Base-by-base conservation (phyloP, 2,113 vertebrate species). In the Zosterops japonicus region DNA sequence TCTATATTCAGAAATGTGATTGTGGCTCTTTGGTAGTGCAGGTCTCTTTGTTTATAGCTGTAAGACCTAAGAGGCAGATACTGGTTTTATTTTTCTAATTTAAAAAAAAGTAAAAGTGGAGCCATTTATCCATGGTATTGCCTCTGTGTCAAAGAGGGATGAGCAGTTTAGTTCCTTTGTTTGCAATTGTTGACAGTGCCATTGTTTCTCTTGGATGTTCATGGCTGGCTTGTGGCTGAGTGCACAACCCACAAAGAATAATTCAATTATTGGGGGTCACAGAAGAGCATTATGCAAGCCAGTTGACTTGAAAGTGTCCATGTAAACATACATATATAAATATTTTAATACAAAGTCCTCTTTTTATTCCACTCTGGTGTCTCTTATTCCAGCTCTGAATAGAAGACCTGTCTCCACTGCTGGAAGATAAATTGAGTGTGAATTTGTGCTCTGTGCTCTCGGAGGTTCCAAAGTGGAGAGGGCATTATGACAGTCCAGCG, bases 301-400 rank as follows among this genome's bases (percentile, higher is more conserved):
- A 42, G 6, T 64, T 63, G 44, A 18, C 56, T 88, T 92, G 21
- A 53, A 72, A 80, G 65, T 55, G 13, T 68, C 15, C 2, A 1
- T 11, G 6, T 42, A 19, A 11, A 15, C 1, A n/a, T 6, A 20
- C 1, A 4, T 7, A 18, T 6, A 23, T 8, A 67, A 59, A 23
- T 44, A 65, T 64, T 64, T 79, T 63, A 65, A 31, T 57, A 27
- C 33, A 5, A 50, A 33, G 1, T 61, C 41, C 10, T 68, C 13
- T 2, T 36, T 79, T 83, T 52, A 52, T 76, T 92, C 53, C 5
- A 28, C 12, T 56, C 52, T 23, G 11, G 2, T 19, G 5, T 79
- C 13, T 87, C 35, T 59, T 68, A 35, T 42, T 67, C 12, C 15
- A 52, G 7, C 29, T 85, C 52, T 44, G 21, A 55, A 31, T 14